Base-by-base conservation (phyloP, 53 echinoderm and acorn worm species). In the Holothuria scabra region DNA sequence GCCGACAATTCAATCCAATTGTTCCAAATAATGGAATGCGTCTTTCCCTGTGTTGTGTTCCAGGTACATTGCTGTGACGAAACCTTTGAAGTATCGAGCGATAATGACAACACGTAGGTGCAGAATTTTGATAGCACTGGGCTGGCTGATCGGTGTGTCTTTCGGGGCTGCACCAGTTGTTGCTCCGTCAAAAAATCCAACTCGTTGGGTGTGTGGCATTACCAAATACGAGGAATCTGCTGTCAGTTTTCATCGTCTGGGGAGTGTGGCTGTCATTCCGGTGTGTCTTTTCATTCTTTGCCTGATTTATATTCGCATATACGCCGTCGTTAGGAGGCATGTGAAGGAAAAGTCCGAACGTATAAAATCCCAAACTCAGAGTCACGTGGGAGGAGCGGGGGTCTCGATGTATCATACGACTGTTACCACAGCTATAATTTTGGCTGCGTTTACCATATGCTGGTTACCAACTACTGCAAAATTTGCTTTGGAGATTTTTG, bases 61-160 rank as follows among this genome's bases (percentile, higher is more conserved):
- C 81, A 80, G 81, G 61, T 80, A 80, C 81, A 33, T 80, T 44
- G 62, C 81, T 4, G 32, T 80, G 26, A 80, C 81, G 22, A 33
- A 62, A 59, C 81, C 81, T 1, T 34, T 80, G 61, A 80, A 80
- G n/a, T 80, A 80, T 28, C 81, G 61, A 35, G 23, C 60, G 6
- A 80, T 80, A 25, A 59, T 80, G 62, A 80, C 81, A 34, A 60
- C 59, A 19, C 20, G 81, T 20, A 59, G 18, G 37, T 80, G 81
- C 28, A 80, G 46, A 41, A 18, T 59, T 35, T 19, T 59, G 10
- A 10, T 61, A 34, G 57, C 31, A 2, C 22, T 80, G 3, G 21
- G 7, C 16, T 80, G 81, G 81, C 10, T 62, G 26, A 28, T 60
- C 4, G 81, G 81, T 19, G 32, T 21, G 5, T 29, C 1, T 20